phyloP scores from a whole-genome alignment of 1,140 invertebrate species.

The Drosophila lowei region DNA sequence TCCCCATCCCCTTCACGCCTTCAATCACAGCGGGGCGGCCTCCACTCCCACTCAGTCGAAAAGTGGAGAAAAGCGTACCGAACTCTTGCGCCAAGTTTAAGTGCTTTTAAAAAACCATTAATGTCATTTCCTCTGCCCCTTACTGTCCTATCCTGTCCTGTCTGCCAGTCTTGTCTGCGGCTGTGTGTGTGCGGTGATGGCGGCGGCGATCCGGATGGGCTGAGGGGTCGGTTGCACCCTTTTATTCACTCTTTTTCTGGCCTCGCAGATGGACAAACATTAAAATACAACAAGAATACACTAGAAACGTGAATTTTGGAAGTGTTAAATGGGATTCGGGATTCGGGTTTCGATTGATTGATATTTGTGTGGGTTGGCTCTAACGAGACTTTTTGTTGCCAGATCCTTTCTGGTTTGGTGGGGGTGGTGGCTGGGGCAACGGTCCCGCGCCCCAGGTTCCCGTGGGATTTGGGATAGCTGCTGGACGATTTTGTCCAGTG shows the following conservation, averaged over 20 bases:
- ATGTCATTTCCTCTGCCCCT: slow-evolving; percentile 62
- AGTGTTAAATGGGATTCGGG: too few relatives aligned
- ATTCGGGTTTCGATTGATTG: too few relatives aligned
- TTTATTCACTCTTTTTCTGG: slow-evolving; percentile 19
- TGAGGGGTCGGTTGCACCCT: neutral
- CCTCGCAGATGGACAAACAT: slow-evolving; percentile 29
- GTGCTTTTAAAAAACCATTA: slow-evolving; percentile 82
- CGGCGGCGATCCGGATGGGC: neutral
- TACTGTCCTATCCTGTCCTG: slow-evolving; percentile 1
- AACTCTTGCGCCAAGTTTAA: slow-evolving; percentile 73
- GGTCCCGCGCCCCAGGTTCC: slow-evolving; percentile 36
- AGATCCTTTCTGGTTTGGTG: neutral
- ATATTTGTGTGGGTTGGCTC: too few relatives aligned
- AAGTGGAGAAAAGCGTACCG: slow-evolving; percentile 15
- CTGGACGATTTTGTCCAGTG: slow-evolving; percentile 29
- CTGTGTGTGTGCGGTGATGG: slow-evolving; percentile 13
- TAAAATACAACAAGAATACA: slow-evolving; percentile 30
- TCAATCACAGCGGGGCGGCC: too few relatives aligned
- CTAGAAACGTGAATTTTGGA: slow-evolving; percentile 49
- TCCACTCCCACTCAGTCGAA: slow-evolving; percentile 1
- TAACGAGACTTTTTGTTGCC: too few relatives aligned
- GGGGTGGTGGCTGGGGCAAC: neutral
- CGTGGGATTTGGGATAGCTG: slow-evolving; percentile 33
- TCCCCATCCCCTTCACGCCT: too few relatives aligned
- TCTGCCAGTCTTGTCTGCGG: slow-evolving; percentile 21